Conservation (phyloP, 1,140 invertebrate genomes). For the Euura saliciscinereae region DNA sequence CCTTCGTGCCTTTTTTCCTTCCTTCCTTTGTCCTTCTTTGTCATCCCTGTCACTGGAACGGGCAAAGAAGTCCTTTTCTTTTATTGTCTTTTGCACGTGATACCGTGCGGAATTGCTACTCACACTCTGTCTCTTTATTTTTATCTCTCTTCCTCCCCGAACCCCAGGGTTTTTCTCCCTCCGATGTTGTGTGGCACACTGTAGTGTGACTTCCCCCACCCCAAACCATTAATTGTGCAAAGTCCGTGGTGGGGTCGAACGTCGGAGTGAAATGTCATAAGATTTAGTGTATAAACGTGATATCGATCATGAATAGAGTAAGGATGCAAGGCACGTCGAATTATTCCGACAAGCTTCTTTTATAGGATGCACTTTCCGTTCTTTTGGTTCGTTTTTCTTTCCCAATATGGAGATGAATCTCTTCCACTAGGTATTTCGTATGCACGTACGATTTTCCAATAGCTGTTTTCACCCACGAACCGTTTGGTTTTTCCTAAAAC, state of each 20-base stretch:
- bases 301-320: neutral
- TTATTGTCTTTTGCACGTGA: slow-evolving; percentile 7
- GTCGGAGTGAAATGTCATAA: too few species aligned
- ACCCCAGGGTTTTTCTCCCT: neutral
- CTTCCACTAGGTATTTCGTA: neutral
- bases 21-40: neutral
- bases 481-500: neutral
- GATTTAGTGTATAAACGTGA: neutral
- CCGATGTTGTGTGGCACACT: neutral
- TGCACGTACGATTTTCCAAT: slow-evolving; percentile 7
- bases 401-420: slow-evolving; percentile 7
- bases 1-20: neutral
- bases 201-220: neutral
- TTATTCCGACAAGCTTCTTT: slow-evolving; percentile 3
- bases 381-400: neutral
- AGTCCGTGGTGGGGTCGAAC: neutral
- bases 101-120: slow-evolving; percentile 6
- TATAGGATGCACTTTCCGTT: neutral
- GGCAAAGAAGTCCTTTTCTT: slow-evolving; percentile 4
- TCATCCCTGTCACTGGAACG: slow-evolving; percentile 5
- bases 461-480: neutral
- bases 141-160: neutral
- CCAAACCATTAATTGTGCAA: neutral
- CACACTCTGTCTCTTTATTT: neutral
- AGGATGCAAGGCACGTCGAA: slow-evolving; percentile 4